Evolutionary conservation across 1,140 invertebrate species (phyloP).

Genomic region (Caenorhabditis brenneri): DNA sequence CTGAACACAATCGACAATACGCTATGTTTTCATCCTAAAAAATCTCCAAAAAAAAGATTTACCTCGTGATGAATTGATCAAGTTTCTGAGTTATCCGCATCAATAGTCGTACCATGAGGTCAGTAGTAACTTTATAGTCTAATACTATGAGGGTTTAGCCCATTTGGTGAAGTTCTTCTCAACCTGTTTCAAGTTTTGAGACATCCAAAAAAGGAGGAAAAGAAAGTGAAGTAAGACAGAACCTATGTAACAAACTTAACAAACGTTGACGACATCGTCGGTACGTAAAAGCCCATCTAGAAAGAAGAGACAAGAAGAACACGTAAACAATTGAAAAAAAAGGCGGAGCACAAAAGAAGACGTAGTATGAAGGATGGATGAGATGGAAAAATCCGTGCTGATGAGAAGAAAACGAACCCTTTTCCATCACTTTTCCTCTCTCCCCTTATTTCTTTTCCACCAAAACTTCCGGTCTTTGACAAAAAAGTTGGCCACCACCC

Average conservation of each 20-base stretch:
- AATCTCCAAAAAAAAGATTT: no score
- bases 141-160: no score
- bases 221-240: background rate
- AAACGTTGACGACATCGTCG: background rate
- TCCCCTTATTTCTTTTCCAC: background rate
- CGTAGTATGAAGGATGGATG: conserved; percentile 9
- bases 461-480: conserved; percentile 15
- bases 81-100: no score
- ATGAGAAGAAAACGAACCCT: conserved; percentile 1
- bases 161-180: no score
- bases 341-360: conserved; percentile 15
- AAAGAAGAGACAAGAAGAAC: background rate
- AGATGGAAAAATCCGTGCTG: conserved; percentile 7
- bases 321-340: conserved; percentile 36
- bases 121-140: no score
- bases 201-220: background rate
- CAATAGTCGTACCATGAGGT: no score
- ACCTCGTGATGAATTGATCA: no score
- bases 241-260: conserved; percentile 4
- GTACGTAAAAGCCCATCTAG: background rate
- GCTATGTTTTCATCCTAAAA: no score
- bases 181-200: background rate
- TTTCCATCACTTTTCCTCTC: background rate
- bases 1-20: no score
- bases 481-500: background rate